Evolutionary conservation across 2,888 invertebrate genomes (phyloP), one percentile per base, ranked within the genome.

Genomic region (Pardosa pseudoannulata): DNA sequence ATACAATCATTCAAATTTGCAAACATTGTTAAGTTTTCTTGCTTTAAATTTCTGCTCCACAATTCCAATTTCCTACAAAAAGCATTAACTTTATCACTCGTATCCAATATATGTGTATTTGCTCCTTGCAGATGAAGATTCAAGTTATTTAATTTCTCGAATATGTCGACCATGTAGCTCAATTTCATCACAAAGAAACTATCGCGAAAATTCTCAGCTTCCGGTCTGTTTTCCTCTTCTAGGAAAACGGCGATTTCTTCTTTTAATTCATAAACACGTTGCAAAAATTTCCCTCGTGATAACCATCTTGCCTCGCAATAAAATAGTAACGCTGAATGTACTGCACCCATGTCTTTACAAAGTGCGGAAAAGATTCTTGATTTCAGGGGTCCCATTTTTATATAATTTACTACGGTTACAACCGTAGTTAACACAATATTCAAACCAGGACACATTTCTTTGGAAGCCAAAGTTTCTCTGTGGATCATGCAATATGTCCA

Each of bases 21-120:
- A 76, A 76, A 76, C 67, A 65, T 67, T 76, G 41, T 76, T 76
- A 76, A 46, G 41, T 28, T 75, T 67, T 67, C 67, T 75, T 67
- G 75, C 41, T 75, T 75, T 75, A 75, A 75, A 75, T 75, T 75
- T 75, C 75, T 75, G 75, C 75, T 75, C 75, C 75, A 75, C 75
- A 75, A 75, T 75, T 75, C 75, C 64, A 75, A 65, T 36, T 36
- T 36, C 9, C 36, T 36, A 36, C 36, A 36, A 36, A 36, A 36
- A 36, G 36, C 36, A 36, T 36, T 36, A 36, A 36, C 36, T 36
- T 36, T 36, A 36, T 36, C 36, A 36, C 36, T 36, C 36, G 36
- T 36, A 36, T 36, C 36, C 36, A 36, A 36, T 9, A 36, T 36
- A 36, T 36, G 36, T 36, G 36, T 36, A 36, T 36, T 36, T 36